Evolutionary conservation across 1,140 invertebrate species (phyloP).

Genomic region (Cydia splendana): DNA sequence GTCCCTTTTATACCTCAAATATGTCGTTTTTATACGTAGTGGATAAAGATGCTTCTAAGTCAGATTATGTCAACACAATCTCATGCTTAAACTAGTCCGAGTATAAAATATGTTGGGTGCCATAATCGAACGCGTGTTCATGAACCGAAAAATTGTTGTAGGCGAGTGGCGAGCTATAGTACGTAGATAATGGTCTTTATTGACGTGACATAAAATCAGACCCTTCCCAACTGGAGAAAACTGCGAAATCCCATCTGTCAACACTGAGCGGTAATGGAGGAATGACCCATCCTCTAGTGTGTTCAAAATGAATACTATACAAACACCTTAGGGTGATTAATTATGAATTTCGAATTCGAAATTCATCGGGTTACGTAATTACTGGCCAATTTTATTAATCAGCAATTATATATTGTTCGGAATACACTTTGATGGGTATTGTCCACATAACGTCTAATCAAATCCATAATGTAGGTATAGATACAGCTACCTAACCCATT

Average conservation of each 20-base stretch:
- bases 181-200: slow-evolving; percentile 7
- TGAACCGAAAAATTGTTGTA: slow-evolving; percentile 27
- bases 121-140: background rate
- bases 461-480: background rate
- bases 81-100: slow-evolving; percentile 4
- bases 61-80: slow-evolving; percentile 11
- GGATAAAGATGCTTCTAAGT: background rate
- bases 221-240: background rate
- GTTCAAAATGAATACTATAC: background rate
- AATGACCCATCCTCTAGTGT: background rate
- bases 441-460: background rate
- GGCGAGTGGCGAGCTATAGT: background rate
- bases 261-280: background rate
- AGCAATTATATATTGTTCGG: background rate
- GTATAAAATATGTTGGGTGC: background rate
- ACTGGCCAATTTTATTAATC: too few species aligned
- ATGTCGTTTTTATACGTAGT: background rate
- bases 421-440: background rate
- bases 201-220: background rate
- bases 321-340: too few species aligned
- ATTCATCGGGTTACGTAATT: too few species aligned
- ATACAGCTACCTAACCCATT: background rate
- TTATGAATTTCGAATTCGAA: too few species aligned
- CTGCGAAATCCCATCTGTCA: slow-evolving; percentile 6
- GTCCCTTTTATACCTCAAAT: background rate